Evolutionary conservation across 2,113 vertebrate species (phyloP).

Genomic region (Eira barbara): DNA sequence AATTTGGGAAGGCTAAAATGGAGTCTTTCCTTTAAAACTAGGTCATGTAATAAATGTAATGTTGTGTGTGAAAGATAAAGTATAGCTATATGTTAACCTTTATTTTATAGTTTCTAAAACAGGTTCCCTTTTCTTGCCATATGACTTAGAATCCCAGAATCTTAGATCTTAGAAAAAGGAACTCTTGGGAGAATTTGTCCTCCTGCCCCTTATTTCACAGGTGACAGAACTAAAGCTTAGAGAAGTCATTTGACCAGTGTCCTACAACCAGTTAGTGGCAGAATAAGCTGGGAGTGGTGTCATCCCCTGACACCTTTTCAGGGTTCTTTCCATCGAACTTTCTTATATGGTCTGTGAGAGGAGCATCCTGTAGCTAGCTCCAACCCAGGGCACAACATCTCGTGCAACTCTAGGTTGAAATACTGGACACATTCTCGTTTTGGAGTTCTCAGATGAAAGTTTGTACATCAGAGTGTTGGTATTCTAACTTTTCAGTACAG

Average conservation of each 20-base stretch:
- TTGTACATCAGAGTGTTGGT: not conserved
- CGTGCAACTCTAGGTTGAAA: not conserved
- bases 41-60: not conserved
- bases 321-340: not conserved
- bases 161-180: not conserved
- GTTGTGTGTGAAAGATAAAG: not conserved
- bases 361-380: not conserved
- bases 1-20: not conserved
- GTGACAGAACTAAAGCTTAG: conserved; percentile 8
- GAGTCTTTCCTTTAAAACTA: not conserved
- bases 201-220: conserved; percentile 1
- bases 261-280: not conserved
- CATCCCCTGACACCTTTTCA: not conserved
- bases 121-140: not conserved
- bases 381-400: not conserved
- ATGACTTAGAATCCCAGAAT: conserved; percentile 8
- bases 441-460: not conserved
- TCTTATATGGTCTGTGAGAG: not conserved
- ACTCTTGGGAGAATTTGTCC: not conserved
- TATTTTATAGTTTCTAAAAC: conserved; percentile 10
- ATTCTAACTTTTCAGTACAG: not conserved
- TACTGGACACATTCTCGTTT: not conserved
- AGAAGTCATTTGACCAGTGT: not conserved
- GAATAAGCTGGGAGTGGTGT: not conserved
- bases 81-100: not conserved